phyloP scores from a whole-genome alignment of 2,113 vertebrate species.

The Sander vitreus region DNA sequence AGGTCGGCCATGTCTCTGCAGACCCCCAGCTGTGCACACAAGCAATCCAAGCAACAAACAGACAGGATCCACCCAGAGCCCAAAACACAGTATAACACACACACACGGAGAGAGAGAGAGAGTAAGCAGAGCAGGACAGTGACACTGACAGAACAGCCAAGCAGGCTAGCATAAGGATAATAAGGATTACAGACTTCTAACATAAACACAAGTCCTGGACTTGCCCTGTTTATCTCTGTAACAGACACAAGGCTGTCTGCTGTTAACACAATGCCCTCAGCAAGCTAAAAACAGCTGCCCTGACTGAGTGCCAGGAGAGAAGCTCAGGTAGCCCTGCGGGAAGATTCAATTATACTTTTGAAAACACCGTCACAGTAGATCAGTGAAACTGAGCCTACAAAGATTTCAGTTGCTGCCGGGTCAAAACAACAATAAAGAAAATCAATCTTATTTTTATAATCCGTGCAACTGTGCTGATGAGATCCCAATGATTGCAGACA shows the following conservation, averaged over 20 bases:
- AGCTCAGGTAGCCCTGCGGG: slow-evolving; percentile 59
- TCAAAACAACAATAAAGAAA: slow-evolving; percentile 3
- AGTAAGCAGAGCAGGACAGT: slow-evolving; percentile 32
- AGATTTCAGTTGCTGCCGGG: background rate
- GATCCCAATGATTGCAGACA: background rate
- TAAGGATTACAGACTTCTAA: slow-evolving; percentile 58
- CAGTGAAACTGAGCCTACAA: slow-evolving; percentile 5
- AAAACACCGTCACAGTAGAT: slow-evolving; percentile 1
- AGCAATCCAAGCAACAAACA: slow-evolving; percentile 14
- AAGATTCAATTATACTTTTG: slow-evolving; percentile 40
- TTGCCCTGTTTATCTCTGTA: slow-evolving; percentile 61
- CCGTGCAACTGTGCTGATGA: background rate
- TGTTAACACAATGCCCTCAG: slow-evolving; percentile 59
- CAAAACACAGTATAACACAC: background rate
- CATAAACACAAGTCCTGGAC: slow-evolving; percentile 30
- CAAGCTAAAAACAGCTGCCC: slow-evolving; percentile 59
- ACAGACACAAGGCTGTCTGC: slow-evolving; percentile 62
- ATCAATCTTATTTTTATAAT: background rate
- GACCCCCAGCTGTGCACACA: slow-evolving; percentile 6
- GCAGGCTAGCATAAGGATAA: slow-evolving; percentile 24
- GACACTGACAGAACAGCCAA: slow-evolving; percentile 31
- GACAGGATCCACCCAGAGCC: slow-evolving; percentile 21
- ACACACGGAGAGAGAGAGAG: background rate
- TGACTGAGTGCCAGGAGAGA: slow-evolving; percentile 57
- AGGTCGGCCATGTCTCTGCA: slow-evolving; percentile 5